Base-by-base conservation (phyloP, 2,113 vertebrate species). In the Equus quagga region DNA sequence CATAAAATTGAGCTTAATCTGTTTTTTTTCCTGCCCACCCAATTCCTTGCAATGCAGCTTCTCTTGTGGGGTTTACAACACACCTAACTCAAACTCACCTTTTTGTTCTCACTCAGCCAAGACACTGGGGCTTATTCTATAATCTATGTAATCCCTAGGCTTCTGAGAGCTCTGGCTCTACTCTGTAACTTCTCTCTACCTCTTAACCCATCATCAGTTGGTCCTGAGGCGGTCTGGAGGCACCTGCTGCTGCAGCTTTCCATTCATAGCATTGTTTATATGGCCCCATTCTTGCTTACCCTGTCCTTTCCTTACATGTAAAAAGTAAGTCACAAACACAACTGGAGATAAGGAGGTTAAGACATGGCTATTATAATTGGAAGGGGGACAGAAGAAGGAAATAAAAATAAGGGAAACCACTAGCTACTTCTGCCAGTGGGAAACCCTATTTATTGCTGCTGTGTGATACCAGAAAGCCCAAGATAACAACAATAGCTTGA, bases 241-340 rank as follows among this genome's bases (percentile, higher is more conserved):
- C 62, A 73, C 17, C 79, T 92, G 70, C 75, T 78, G n/a, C 31
- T 85, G 31, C 17, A 49, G 4, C 41, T 36, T n/a, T 78, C 70
- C n/a, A n/a, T 94, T 89, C 69, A 62, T 70, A 41, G 84, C 15
- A 24, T 24, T 82, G 75, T 73, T 79, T 85, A 67, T 18, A 33
- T 3, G 64, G 60, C 23, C 95, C 70, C 51, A 72, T 79, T 97
- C 67, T 49, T 96, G 79, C 73, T 65, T 56, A 54, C 12, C 46
- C 46, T 72, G 28, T 65, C 46, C 41, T 69, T 85, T 81, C 18
- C 76, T 80, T 75, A 62, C 64, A 90, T 54, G 26, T 72, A 92
- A 89, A 80, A 80, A 92, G 49, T 75, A 36, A 93, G 80, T 95
- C 90, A 91, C 33, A 91, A 83, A 67, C 54, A 91, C 76, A 89